Conservation (phyloP, 2,797 vertebrate genomes). For the Platalea minor region DNA sequence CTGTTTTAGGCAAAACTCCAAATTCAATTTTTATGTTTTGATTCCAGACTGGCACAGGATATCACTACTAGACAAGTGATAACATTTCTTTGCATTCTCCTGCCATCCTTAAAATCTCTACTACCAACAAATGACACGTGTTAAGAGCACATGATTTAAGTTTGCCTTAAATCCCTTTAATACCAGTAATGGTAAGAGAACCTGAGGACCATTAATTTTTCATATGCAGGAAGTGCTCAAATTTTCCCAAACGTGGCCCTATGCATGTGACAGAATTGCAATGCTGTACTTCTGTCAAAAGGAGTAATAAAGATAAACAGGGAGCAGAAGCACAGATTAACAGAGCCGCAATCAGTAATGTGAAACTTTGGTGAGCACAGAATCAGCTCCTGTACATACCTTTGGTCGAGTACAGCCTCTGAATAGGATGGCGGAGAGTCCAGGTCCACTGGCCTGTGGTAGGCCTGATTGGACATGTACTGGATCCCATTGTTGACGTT, state of each 20-base stretch:
- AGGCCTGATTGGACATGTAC: slow-evolving; percentile 84
- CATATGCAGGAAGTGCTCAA: not conserved
- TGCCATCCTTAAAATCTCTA: not conserved
- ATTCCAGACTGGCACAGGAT: not conserved
- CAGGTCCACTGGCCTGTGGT: slow-evolving; percentile 77
- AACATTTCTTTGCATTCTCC: not conserved
- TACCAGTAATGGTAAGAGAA: not conserved
- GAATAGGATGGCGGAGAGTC: slow-evolving; percentile 94
- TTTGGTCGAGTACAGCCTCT: slow-evolving; percentile 91
- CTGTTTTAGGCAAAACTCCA: not conserved
- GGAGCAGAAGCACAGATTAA: not conserved
- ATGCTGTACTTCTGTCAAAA: not conserved
- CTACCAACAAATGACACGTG: fast-evolving
- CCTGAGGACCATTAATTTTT: not conserved
- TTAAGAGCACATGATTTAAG: not conserved
- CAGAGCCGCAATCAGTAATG: not conserved
- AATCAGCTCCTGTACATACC: slow-evolving; percentile 66
- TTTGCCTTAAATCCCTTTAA: not conserved
- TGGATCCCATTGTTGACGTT: slow-evolving; percentile 87
- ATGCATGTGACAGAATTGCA: not conserved
- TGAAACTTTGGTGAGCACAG: not conserved
- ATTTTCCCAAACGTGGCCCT: not conserved
- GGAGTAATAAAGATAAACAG: not conserved
- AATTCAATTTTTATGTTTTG: not conserved
- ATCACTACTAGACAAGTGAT: not conserved